phyloP scores from a whole-genome alignment of 2,888 invertebrate genomes.

The Altica lythri region DNA sequence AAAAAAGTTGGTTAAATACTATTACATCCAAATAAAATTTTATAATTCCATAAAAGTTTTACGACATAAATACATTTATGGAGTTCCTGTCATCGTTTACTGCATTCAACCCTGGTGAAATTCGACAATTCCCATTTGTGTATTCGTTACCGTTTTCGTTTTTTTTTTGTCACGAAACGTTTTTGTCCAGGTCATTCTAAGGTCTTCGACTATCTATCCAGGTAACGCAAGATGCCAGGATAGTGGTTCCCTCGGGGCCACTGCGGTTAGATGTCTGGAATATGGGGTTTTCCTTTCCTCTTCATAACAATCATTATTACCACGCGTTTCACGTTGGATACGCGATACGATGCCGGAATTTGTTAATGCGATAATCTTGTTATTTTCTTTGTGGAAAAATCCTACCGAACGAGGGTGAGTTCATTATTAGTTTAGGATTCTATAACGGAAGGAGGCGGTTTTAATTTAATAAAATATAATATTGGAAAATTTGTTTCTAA shows the following conservation, averaged over 20 bases:
- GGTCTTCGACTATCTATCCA: constrained; percentile 16
- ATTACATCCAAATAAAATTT: too few relatives aligned
- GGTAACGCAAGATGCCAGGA: constrained; percentile 23
- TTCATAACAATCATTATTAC: constrained; percentile 29
- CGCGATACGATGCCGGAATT: constrained; percentile 23
- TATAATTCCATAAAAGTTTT: not conserved
- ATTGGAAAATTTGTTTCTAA: too few relatives aligned
- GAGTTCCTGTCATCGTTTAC: not conserved
- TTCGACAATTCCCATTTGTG: not conserved
- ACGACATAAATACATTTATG: not conserved
- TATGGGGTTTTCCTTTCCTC: constrained; percentile 27
- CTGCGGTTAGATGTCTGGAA: constrained; percentile 28
- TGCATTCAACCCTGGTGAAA: not conserved
- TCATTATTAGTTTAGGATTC: constrained; percentile 1
- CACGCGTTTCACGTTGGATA: constrained; percentile 24
- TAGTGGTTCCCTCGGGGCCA: constrained; percentile 29
- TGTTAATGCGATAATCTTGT: constrained; percentile 27
- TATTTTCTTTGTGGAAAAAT: constrained; percentile 24
- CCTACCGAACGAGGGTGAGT: not conserved
- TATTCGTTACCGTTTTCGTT: not conserved
- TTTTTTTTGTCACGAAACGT: constrained; percentile 8
- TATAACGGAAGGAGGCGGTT: not conserved
- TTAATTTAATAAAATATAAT: too few relatives aligned
- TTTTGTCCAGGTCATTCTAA: constrained; percentile 17
- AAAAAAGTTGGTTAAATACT: too few relatives aligned